Base-by-base conservation (phyloP, 2,888 invertebrate species). In the Petrolisthes cinctipes region DNA sequence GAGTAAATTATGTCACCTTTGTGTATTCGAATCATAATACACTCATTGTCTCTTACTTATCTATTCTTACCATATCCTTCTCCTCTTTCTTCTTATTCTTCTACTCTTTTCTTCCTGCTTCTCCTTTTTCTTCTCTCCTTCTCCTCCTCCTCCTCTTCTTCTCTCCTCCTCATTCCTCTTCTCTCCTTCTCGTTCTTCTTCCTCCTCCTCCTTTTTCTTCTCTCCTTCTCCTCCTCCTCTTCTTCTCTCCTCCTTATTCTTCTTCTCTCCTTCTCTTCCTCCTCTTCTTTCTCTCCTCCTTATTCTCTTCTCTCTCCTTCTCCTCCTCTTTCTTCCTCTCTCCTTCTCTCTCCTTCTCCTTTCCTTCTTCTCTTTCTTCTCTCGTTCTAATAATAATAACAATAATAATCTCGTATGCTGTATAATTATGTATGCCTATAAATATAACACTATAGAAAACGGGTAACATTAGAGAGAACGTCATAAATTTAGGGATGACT, bases 321-420 rank as follows among this genome's bases (percentile, higher is more conserved):
- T 82, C 82, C 14, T 51, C 66, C 82, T 57, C n/a, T 82, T 51
- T 53, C 54, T 78, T 53, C n/a, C 82, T 82, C 82, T 17, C 61
- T 82, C 82, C 66, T 23, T 61, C 57, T 37, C 37, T 61, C 82
- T 61, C 66, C 23, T 66, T 23, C 23, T 4, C 66, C 7, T n/a
- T 23, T 7, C n/a, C 81, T 81, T 20, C n/a, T 53, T n/a, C 51
- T 82, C 23, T 37, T 17, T 68, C 0, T 17, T 23, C n/a, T 61
- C 9, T 57, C 14, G 57, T 37, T 37, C 37, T 37, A n/a, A n/a
- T n/a, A n/a, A n/a, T 9, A 7, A n/a, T 80, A 53, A n/a, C 1
- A 54, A 53, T 56, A 53, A 54, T 0, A 9, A n/a, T 82, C 82
- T 57, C 61, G 57, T 37, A 20, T n/a, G n/a, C n/a, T n/a, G n/a